These are phyloP conservation scores for Argyrosomus japonicus DNA, from an alignment of 2,113 vertebrate genomes.

Conservation along the genomic window DNA sequence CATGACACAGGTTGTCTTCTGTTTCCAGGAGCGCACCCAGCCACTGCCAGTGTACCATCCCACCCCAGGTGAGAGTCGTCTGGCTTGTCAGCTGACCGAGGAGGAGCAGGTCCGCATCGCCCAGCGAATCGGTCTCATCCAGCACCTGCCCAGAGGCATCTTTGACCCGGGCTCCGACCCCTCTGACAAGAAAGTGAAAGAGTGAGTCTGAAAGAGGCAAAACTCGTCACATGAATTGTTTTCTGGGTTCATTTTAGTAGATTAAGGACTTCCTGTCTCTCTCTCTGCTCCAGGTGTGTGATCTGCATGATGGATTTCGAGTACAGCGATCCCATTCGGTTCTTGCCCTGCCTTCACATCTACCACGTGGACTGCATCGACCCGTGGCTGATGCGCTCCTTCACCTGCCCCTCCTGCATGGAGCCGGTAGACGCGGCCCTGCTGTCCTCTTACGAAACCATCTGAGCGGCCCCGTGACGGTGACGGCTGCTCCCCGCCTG, in stretches of 20 bases:
- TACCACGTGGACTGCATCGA: conserved; percentile 99
- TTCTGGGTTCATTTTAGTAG: no score
- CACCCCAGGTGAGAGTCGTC: conserved; percentile 93
- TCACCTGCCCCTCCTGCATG: conserved; percentile 99
- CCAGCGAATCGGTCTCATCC: conserved; percentile 97
- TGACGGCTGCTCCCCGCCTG: conserved; percentile 42
- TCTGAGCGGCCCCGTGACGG: conserved; percentile 81
- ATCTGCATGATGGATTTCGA: conserved; percentile 99
- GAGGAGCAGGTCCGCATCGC: conserved; percentile 98
- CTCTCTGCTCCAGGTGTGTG: conserved; percentile 88
- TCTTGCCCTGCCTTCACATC: conserved; percentile 98
- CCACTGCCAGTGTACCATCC: conserved; percentile 84
- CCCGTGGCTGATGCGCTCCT: conserved; percentile 99
- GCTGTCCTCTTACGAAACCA: conserved; percentile 97
- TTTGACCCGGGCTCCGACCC: conserved; percentile 93
- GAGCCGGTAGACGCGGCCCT: conserved; percentile 97
- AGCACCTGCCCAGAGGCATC: conserved; percentile 95
- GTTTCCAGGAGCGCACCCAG: conserved; percentile 90
- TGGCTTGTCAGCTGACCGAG: conserved; percentile 96
- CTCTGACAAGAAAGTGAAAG: conserved; percentile 97
- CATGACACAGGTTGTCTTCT: not conserved
- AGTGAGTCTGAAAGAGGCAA: conserved; percentile 82
- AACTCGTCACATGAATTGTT: not conserved
- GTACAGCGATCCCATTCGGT: conserved; percentile 96
- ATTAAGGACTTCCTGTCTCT: not conserved